Evolutionary conservation across 2,888 invertebrate genomes (phyloP).

Genomic region (Eudemis profundana): DNA sequence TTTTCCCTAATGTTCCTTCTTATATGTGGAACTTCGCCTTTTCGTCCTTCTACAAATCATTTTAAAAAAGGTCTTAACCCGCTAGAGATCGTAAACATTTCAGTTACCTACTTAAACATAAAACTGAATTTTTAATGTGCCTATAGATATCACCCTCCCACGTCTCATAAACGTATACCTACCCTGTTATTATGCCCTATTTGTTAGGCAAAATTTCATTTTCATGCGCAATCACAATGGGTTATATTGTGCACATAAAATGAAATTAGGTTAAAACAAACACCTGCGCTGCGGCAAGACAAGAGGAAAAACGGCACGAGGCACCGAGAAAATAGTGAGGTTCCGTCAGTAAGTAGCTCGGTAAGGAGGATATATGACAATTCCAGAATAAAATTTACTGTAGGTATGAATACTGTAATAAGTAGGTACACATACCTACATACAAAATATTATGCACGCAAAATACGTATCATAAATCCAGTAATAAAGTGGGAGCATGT

Average conservation of each 20-base stretch:
- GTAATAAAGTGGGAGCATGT: too few species aligned
- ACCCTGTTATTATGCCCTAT: constrained; percentile 17
- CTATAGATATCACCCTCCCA: background rate
- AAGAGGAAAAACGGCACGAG: constrained; percentile 8
- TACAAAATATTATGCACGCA: too few species aligned
- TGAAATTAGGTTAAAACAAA: constrained; percentile 43
- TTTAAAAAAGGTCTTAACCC: too few species aligned
- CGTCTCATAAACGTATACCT: constrained; percentile 1
- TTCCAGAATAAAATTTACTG: too few species aligned
- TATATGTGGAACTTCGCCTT: too few species aligned
- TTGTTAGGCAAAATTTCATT: constrained; percentile 35
- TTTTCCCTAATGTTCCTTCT: too few species aligned
- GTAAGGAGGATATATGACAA: too few species aligned
- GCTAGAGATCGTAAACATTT: too few species aligned
- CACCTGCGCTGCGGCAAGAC: constrained; percentile 42
- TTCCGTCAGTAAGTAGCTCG: constrained; percentile 12
- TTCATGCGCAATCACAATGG: constrained; percentile 39
- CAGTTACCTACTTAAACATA: background rate
- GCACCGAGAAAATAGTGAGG: constrained; percentile 3
- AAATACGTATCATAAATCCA: too few species aligned
- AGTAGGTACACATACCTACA: background rate
- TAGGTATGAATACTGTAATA: constrained; percentile 1
- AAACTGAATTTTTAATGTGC: background rate
- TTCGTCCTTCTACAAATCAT: too few species aligned
- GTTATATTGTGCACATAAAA: constrained; percentile 36